Evolutionary conservation across 2,113 vertebrate genomes (phyloP), one percentile per base, ranked within the genome.

Genomic region (Daubentonia madagascariensis): DNA sequence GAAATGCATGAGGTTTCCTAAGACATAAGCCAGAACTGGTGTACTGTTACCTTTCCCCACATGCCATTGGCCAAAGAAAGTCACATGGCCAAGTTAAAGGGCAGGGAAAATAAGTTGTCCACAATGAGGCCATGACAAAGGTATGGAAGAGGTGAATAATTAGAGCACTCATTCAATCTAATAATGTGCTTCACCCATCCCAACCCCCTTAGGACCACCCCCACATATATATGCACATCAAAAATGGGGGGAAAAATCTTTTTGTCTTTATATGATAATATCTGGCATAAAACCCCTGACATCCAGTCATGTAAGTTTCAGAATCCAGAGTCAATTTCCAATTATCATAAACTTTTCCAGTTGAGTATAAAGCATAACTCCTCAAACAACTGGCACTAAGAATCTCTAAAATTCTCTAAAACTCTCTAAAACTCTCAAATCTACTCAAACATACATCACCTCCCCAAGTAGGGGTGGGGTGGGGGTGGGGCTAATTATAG

Each of bases 301-400:
- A 88, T 76, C 48, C 11, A 96, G 14, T 80, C 45, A 54, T 61
- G 25, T 83, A 83, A 90, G 17, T 81, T 96, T 94, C 85, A 91
- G 70, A 92, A 92, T 95, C 45, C 13, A 43, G 23, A 96, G 52
- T 89, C 37, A 79, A 40, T 92, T 95, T 96, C 83, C 28, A 85
- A 76, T 92, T 92, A 65, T 95, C 78, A 37, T 59, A 92, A 95
- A 54, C 11, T 30, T 94, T 95, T 83, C 84, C 20, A 92, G 32
- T 73, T 94, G 48, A 79, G 8, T 95, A 40, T 90, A 93, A 95
- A 92, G 32, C 57, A 48, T 72, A 93, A 78, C 23, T 94, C 54
- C 8, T 92, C 61, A 97, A 88, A 93, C 68, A 96, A 43, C 2
- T 63, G 18, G 25, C 54, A 85, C 40, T 37, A 57, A 89, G 59